Evolutionary conservation across 2,888 invertebrate genomes (phyloP).

Genomic region (Syritta pipiens): DNA sequence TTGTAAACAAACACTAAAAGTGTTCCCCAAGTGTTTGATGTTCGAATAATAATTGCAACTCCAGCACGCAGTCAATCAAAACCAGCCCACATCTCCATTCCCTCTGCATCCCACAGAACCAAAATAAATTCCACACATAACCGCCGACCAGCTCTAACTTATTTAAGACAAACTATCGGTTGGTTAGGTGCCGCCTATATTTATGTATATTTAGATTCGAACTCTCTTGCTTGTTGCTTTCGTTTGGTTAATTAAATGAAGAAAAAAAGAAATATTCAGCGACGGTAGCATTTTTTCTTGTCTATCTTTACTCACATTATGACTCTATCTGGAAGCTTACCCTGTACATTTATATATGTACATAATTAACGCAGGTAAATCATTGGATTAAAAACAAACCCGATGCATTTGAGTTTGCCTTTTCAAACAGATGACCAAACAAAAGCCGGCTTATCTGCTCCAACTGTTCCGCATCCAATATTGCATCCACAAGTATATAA

Average conservation of each 20-base stretch:
- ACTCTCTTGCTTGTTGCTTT: background rate
- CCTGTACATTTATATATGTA: too few relatives aligned
- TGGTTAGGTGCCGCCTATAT: slow-evolving; percentile 34
- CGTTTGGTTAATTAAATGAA: background rate
- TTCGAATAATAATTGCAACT: too few relatives aligned
- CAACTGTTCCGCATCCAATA: background rate
- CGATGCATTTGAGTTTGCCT: slow-evolving; percentile 4
- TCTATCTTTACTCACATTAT: too few relatives aligned
- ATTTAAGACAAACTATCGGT: slow-evolving; percentile 32
- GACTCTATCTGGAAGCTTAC: too few relatives aligned
- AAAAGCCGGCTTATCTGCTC: slow-evolving; percentile 7
- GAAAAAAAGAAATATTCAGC: too few relatives aligned
- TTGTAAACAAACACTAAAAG: too few relatives aligned
- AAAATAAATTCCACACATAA: slow-evolving; percentile 23
- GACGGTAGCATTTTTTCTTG: too few relatives aligned
- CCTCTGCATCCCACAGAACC: background rate
- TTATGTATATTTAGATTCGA: slow-evolving; percentile 40
- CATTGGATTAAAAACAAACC: background rate
- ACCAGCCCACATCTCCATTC: slow-evolving; percentile 9
- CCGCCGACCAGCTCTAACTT: background rate
- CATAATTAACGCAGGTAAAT: background rate
- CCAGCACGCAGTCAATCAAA: background rate
- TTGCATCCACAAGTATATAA: background rate
- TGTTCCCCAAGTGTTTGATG: too few relatives aligned
- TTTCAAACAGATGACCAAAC: slow-evolving; percentile 4